A percentile compares a stretch with the other conserved stretches of the same genome.
These are phyloP conservation scores for Sarotherodon lohbergeri DNA, from an alignment of 2,113 vertebrate species.

Conservation along the genomic window DNA sequence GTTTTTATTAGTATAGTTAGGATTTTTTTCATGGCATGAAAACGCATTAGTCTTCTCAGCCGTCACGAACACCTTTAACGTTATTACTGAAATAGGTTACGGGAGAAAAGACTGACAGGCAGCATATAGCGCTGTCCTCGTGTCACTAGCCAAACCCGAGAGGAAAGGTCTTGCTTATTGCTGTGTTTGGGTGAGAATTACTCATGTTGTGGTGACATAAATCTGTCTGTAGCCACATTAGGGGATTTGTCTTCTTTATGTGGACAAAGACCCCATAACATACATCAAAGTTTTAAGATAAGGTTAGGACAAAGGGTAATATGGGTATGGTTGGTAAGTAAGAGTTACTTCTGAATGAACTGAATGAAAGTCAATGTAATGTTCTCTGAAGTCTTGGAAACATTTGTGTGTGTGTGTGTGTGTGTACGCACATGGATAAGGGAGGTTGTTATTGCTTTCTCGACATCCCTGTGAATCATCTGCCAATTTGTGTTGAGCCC, in stretches of 20 bases:
- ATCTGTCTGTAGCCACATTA: not conserved
- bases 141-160: not conserved
- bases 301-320: not conserved
- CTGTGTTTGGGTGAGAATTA: not conserved
- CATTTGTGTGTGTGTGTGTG: not conserved
- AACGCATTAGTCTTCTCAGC: not conserved
- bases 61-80: not conserved
- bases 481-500: constrained; percentile 29
- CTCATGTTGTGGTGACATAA: not conserved
- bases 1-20: not conserved
- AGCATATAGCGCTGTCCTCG: not conserved
- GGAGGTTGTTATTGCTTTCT: constrained; percentile 13
- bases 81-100: not conserved
- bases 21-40: not conserved
- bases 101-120: not conserved
- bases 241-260: not conserved
- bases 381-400: not conserved
- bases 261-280: not conserved
- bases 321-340: not conserved
- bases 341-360: not conserved
- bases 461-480: constrained; percentile 34
- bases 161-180: not conserved
- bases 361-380: not conserved
- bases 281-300: not conserved
- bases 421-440: not conserved